Percentiles rank a stretch among this genome's conserved stretches.
Evolutionary conservation across 2,888 invertebrate species (phyloP).

Genomic region (Eilema caniola): DNA sequence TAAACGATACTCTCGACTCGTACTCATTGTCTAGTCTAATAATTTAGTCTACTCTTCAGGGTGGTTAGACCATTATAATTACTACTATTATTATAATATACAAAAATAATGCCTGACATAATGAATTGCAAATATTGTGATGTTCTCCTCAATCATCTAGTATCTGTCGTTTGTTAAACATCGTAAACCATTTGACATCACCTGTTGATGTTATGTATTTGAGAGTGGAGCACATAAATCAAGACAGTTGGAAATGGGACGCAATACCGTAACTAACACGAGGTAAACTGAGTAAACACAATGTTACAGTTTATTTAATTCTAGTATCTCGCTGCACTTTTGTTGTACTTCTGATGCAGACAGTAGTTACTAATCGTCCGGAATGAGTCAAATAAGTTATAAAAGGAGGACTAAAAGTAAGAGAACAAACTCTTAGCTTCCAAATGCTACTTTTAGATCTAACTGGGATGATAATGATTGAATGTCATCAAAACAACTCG

Average conservation of each 20-base stretch:
- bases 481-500: not conserved
- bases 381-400: too few species aligned
- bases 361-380: too few species aligned
- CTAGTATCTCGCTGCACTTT: constrained; percentile 50
- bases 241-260: constrained; percentile 65
- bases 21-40: not conserved
- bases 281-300: constrained; percentile 59
- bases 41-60: too few species aligned
- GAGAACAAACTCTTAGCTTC: not conserved
- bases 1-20: too few species aligned
- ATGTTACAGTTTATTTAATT: constrained; percentile 51
- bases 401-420: not conserved
- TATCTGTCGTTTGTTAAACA: constrained; percentile 39
- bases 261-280: constrained; percentile 64
- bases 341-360: constrained; percentile 36
- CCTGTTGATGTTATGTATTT: constrained; percentile 62
- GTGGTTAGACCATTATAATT: too few species aligned
- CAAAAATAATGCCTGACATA: not conserved
- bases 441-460: not conserved
- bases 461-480: not conserved
- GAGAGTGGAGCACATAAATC: constrained; percentile 68
- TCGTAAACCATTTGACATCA: constrained; percentile 55
- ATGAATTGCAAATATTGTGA: constrained; percentile 22
- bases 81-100: too few species aligned
- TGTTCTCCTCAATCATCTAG: constrained; percentile 29